Conservation (phyloP, 2,888 invertebrate species). For the Cabera pusaria region DNA sequence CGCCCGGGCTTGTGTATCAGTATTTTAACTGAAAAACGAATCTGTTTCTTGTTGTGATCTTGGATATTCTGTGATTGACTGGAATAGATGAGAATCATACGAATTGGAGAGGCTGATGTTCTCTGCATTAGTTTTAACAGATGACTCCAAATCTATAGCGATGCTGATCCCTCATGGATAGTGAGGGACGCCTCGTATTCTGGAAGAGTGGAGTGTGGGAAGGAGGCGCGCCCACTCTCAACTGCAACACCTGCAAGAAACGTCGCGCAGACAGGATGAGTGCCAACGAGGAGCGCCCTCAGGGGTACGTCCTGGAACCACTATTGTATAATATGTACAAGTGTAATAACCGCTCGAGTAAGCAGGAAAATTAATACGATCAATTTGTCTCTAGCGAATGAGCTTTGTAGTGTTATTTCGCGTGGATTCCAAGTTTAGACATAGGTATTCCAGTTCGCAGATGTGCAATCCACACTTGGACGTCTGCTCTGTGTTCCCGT, state of each 20-base stretch:
- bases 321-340: slow-evolving; percentile 1
- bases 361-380: too few species aligned
- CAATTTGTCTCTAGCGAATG: slow-evolving; percentile 6
- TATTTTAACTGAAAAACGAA: slow-evolving; percentile 34
- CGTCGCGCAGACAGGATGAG: slow-evolving; percentile 73
- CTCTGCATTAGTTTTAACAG: too few species aligned
- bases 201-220: slow-evolving; percentile 78
- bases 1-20: slow-evolving; percentile 41
- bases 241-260: slow-evolving; percentile 74
- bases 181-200: slow-evolving; percentile 72
- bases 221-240: slow-evolving; percentile 68
- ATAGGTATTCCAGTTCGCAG: slow-evolving; percentile 26
- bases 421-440: slow-evolving; percentile 18
- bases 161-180: slow-evolving; percentile 63
- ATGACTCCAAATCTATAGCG: too few species aligned
- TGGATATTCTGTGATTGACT: too few species aligned
- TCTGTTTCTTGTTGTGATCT: too few species aligned
- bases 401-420: slow-evolving; percentile 14
- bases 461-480: slow-evolving; percentile 32
- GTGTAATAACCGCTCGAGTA: too few species aligned
- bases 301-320: slow-evolving; percentile 54
- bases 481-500: slow-evolving; percentile 38
- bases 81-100: too few species aligned
- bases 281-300: slow-evolving; percentile 67
- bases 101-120: too few species aligned